A percentile compares a stretch with the other conserved stretches of the same genome.
Conservation (phyloP, 2,888 invertebrate genomes). For the Ischnus inquisitorius region DNA sequence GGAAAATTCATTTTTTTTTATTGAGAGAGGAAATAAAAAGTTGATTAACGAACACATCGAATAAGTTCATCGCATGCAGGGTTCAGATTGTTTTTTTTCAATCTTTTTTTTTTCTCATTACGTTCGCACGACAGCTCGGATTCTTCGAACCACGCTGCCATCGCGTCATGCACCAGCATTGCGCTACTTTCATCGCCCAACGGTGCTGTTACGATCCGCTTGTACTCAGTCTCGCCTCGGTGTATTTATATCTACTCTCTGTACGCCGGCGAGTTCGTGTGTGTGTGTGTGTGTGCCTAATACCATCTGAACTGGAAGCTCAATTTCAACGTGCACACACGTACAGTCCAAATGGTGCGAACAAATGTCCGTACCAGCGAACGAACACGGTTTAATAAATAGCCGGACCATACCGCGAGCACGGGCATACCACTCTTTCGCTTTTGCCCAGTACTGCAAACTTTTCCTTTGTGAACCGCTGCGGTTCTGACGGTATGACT, state of each 20-base stretch:
- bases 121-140: not conserved
- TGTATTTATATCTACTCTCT: constrained; percentile 8
- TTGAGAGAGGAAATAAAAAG: no score
- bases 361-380: constrained; percentile 25
- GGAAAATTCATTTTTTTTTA: no score
- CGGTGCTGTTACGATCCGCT: constrained; percentile 26
- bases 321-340: constrained; percentile 25
- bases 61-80: not conserved
- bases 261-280: constrained; percentile 10
- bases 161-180: constrained; percentile 7
- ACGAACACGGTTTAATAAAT: constrained; percentile 30
- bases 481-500: not conserved
- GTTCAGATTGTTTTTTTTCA: not conserved
- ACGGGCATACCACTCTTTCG: not conserved
- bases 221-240: constrained; percentile 24
- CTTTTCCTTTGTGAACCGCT: constrained; percentile 18
- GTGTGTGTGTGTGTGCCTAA: constrained; percentile 31
- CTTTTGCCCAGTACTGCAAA: not conserved
- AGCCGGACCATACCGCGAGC: constrained; percentile 17
- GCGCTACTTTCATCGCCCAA: constrained; percentile 18
- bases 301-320: constrained; percentile 23
- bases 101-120: constrained; percentile 13
- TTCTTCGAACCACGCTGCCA: not conserved
- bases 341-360: not conserved
- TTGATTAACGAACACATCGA: constrained; percentile 12